Base-by-base conservation (phyloP, 2,888 invertebrate genomes). In the Brachyptera risi region DNA sequence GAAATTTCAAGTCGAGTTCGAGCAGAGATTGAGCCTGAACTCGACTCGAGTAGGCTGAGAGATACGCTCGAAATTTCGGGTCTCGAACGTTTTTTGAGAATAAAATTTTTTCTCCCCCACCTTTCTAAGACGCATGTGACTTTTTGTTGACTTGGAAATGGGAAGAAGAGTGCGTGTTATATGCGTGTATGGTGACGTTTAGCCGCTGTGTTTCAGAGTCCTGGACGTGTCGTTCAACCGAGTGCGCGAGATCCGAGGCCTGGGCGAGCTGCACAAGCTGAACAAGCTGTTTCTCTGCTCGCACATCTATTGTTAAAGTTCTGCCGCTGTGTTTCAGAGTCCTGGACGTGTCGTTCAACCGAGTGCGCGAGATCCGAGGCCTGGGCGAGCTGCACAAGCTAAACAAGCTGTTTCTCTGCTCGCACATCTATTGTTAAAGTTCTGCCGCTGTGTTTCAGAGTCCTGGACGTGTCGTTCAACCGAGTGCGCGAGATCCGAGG, bases 151-250 rank as follows among this genome's bases (percentile, higher is more conserved):
- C n/a, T n/a, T n/a, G n/a, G n/a, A n/a, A n/a, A n/a, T n/a, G n/a
- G n/a, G n/a, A n/a, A n/a, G n/a, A n/a, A n/a, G n/a, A n/a, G n/a
- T n/a, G n/a, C n/a, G n/a, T n/a, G n/a, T n/a, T n/a, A n/a, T n/a
- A n/a, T n/a, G n/a, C n/a, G n/a, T n/a, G n/a, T n/a, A n/a, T n/a
- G n/a, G n/a, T n/a, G n/a, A n/a, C n/a, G n/a, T n/a, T n/a, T n/a
- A n/a, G n/a, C n/a, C n/a, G n/a, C n/a, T n/a, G 65, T 58, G 62
- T 81, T 83, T 61, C 74, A 93, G 93, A 73, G 82, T 89, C 64
- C 78, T 99, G 65, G 99, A 99, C 76, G 75, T 99, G 44, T 97
- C 98, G 3, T 98, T 96, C 75, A 99, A 99, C 76, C 86, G 96
- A 61, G 84, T 98, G 42, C 86, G 84, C 68, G 88, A 90, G 73